These are phyloP conservation scores for Drosophila mimica DNA, from an alignment of 2,888 invertebrate genomes.

Conservation along the genomic window DNA sequence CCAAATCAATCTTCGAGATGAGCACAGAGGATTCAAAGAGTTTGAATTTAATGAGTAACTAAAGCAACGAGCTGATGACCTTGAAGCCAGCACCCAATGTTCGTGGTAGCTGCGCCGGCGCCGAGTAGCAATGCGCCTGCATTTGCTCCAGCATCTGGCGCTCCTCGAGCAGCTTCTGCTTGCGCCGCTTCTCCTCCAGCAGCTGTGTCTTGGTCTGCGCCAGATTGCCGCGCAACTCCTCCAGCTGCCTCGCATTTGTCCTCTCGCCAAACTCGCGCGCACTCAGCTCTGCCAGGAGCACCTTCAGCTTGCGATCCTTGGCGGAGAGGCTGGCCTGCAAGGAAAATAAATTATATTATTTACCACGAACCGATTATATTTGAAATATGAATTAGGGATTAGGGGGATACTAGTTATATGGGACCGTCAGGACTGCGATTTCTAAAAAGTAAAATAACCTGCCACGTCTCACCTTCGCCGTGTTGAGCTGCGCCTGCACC, in stretches of 20 bases:
- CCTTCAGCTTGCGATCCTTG: constrained; percentile 83
- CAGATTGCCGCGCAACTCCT: constrained; percentile 78
- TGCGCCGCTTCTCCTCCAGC: constrained; percentile 81
- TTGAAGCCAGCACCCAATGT: constrained; percentile 83
- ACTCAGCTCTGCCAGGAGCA: constrained; percentile 82
- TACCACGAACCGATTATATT: constrained; percentile 8
- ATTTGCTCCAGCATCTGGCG: constrained; percentile 82
- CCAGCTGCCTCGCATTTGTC: constrained; percentile 73
- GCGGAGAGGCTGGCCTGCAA: constrained; percentile 77
- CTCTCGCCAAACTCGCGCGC: constrained; percentile 81
- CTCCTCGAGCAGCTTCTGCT: constrained; percentile 82
- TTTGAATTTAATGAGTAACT: constrained; percentile 1
- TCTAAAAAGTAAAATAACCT: background rate
- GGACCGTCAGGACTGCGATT: background rate
- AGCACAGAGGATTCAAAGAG: background rate
- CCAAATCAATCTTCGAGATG: background rate
- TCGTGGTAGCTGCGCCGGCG: constrained; percentile 80
- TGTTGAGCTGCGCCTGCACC: constrained; percentile 82
- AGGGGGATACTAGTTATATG: background rate
- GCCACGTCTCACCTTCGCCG: constrained; percentile 75
- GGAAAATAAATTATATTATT: background rate
- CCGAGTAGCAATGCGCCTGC: constrained; percentile 84
- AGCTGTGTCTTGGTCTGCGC: constrained; percentile 80
- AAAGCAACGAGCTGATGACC: constrained; percentile 64
- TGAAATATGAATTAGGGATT: background rate